Evolutionary conservation across 2,113 vertebrate genomes (phyloP).

Genomic region (Promerops cafer): DNA sequence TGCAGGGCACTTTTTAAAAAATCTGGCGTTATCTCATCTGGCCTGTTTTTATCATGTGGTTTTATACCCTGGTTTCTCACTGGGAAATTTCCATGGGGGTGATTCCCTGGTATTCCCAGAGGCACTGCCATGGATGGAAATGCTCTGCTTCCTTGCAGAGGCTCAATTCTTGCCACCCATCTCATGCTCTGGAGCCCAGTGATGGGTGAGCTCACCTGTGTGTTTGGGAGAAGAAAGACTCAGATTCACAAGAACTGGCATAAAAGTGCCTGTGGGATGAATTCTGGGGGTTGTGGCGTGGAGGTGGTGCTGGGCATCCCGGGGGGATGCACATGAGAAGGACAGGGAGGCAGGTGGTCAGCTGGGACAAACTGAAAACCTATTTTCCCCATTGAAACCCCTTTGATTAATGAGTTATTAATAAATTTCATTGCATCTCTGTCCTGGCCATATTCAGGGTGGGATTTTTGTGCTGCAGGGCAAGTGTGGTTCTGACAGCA

Average conservation of each 20-base stretch:
- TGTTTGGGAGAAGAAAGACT: accelerated
- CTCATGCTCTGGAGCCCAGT: accelerated
- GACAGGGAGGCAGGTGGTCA: background rate
- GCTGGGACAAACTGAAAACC: accelerated
- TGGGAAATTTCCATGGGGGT: background rate
- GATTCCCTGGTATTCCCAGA: background rate
- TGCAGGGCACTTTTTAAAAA: accelerated
- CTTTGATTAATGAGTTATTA: accelerated
- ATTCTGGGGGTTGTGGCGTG: accelerated
- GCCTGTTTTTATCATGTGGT: background rate
- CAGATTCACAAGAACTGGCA: background rate
- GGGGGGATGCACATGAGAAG: accelerated
- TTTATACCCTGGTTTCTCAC: background rate
- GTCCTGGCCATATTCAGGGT: accelerated
- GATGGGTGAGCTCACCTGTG: background rate
- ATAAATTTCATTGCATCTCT: accelerated
- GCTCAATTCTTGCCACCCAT: background rate
- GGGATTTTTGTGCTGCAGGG: background rate
- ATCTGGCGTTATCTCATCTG: accelerated
- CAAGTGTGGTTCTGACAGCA: accelerated
- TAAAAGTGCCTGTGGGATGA: background rate
- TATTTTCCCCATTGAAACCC: background rate
- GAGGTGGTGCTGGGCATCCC: background rate
- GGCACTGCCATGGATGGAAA: background rate
- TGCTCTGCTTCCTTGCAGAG: accelerated